Percentiles rank a stretch among this genome's conserved stretches.
phyloP scores from a whole-genome alignment of 2,888 invertebrate species.

The Cosmorhoe ocellata region DNA sequence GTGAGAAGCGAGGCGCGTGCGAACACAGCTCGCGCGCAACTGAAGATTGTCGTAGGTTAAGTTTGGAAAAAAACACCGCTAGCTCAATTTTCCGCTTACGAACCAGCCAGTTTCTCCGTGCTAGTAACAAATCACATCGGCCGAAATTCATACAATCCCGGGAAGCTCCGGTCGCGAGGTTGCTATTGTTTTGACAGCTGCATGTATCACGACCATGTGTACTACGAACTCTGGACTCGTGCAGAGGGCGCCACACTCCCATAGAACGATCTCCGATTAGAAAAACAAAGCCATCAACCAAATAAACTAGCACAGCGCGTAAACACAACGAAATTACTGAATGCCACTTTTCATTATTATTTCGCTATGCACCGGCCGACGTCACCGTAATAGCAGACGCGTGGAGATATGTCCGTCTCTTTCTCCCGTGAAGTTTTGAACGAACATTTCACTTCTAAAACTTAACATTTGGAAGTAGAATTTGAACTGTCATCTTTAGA shows the following conservation, averaged over 20 bases:
- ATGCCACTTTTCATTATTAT: conserved; percentile 80
- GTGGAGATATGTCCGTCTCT: conserved; percentile 62
- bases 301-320: conserved; percentile 80
- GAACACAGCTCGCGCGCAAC: conserved; percentile 77
- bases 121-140: conserved; percentile 45
- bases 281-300: conserved; percentile 59
- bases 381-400: conserved; percentile 72
- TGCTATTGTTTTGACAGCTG: conserved; percentile 72
- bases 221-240: conserved; percentile 45
- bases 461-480: conserved; percentile 58
- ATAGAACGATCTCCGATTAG: conserved; percentile 36
- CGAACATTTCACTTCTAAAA: conserved; percentile 64
- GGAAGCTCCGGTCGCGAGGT: conserved; percentile 46
- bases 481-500: conserved; percentile 54
- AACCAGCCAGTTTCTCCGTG: conserved; percentile 57
- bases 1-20: conserved; percentile 64
- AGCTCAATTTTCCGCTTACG: conserved; percentile 73
- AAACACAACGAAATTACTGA: conserved; percentile 81
- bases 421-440: conserved; percentile 55
- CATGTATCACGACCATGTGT: conserved; percentile 57
- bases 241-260: conserved; percentile 65
- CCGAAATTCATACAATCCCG: conserved; percentile 31
- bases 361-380: conserved; percentile 78
- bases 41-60: conserved; percentile 79
- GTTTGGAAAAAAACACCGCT: conserved; percentile 75